Evolutionary conservation across 1,140 invertebrate species (phyloP).

Genomic region (Trypoxylus dichotomus): DNA sequence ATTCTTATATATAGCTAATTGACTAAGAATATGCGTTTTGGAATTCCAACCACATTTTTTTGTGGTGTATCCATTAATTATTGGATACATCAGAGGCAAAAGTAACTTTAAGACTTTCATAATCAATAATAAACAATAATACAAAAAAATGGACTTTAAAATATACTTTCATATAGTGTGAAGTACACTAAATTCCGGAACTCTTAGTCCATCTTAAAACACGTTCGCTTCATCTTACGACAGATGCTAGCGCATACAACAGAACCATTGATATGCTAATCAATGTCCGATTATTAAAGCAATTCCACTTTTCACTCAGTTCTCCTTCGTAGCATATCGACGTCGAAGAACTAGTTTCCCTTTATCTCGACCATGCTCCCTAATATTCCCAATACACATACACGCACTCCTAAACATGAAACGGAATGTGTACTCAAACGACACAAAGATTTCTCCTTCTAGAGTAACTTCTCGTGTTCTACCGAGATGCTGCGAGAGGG

Average conservation of each 20-base stretch:
- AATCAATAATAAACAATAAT: too few relatives aligned
- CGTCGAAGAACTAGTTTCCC: background rate
- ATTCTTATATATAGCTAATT: too few relatives aligned
- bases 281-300: background rate
- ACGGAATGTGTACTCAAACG: background rate
- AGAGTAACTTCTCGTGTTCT: background rate
- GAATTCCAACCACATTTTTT: too few relatives aligned
- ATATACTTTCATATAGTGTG: too few relatives aligned
- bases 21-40: too few relatives aligned
- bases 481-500: constrained; percentile 1
- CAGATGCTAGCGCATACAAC: background rate
- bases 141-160: too few relatives aligned
- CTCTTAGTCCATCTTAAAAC: too few relatives aligned
- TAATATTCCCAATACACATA: background rate
- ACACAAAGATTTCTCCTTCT: constrained; percentile 12
- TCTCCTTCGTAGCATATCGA: background rate
- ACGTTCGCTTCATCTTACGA: background rate
- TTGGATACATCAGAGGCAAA: too few relatives aligned
- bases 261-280: constrained; percentile 12
- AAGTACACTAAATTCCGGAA: too few relatives aligned
- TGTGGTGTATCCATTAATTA: too few relatives aligned
- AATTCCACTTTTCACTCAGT: background rate
- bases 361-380: background rate
- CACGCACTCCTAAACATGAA: background rate
- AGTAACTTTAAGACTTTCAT: too few relatives aligned